Conservation (phyloP, 2,888 invertebrate species). For the Crocallis elinguaria region DNA sequence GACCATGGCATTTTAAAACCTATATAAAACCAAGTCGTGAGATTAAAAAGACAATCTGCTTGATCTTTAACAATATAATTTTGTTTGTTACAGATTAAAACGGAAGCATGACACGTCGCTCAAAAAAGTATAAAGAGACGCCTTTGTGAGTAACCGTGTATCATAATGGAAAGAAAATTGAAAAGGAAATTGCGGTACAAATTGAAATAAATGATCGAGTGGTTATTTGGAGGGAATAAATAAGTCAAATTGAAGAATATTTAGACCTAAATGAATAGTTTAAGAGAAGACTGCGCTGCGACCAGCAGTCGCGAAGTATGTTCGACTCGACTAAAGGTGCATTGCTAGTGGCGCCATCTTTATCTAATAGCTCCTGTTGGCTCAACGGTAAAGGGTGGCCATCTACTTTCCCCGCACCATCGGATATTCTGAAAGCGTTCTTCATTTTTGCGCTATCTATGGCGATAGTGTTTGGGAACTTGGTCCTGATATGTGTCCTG, state of each 20-base stretch:
- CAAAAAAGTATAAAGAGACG: constrained; percentile 15
- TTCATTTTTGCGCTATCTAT: constrained; percentile 90
- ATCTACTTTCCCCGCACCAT: constrained; percentile 86
- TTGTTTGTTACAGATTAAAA: constrained; percentile 46
- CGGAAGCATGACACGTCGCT: constrained; percentile 30
- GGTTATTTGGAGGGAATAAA: constrained; percentile 37
- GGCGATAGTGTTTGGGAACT: constrained; percentile 92
- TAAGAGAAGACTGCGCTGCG: constrained; percentile 74
- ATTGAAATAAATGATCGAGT: constrained; percentile 35
- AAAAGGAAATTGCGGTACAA: constrained; percentile 24
- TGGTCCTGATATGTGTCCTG: constrained; percentile 92
- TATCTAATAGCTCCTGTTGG: constrained; percentile 93
- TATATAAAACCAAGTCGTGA: no score
- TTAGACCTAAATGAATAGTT: constrained; percentile 81
- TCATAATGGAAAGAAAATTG: constrained; percentile 34
- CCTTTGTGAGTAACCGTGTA: constrained; percentile 13
- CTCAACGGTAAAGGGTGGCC: constrained; percentile 88
- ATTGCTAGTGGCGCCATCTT: constrained; percentile 90
- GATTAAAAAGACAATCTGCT: no score
- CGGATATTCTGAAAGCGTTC: constrained; percentile 90
- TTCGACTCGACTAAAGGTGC: constrained; percentile 88
- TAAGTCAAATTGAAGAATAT: constrained; percentile 69
- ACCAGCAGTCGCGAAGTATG: constrained; percentile 82
- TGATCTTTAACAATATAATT: background rate
- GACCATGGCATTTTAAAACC: no score